Conservation (phyloP, 1,140 invertebrate genomes). For the Daktulosphaira vitifoliae region DNA sequence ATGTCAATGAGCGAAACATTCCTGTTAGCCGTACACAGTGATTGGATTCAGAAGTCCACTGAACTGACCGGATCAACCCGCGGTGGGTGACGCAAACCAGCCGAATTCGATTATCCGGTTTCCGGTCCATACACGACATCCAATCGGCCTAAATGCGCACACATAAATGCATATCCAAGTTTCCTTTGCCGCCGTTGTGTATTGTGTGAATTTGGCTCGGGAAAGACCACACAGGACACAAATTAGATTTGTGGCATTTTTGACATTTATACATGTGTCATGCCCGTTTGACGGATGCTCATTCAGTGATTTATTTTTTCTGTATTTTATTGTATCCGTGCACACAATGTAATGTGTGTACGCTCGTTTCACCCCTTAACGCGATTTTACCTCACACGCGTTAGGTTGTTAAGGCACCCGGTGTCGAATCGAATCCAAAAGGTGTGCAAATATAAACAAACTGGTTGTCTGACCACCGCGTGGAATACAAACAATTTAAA, state of each 20-base stretch:
- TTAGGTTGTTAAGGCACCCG: neutral
- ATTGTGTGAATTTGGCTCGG: neutral
- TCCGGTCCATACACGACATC: neutral
- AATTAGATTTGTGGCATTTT: slow-evolving; percentile 10
- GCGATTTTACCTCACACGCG: slow-evolving; percentile 14
- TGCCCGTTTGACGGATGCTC: slow-evolving; percentile 13
- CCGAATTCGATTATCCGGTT: slow-evolving; percentile 15
- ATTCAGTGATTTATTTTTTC: neutral
- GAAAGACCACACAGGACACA: neutral
- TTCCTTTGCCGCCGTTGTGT: neutral
- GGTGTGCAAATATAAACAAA: slow-evolving; percentile 25
- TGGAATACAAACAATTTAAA: slow-evolving; percentile 13
- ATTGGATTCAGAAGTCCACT: neutral
- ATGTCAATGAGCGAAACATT: too few relatives aligned
- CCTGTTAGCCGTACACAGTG: too few relatives aligned
- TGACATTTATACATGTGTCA: slow-evolving; percentile 9
- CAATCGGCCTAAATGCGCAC: neutral
- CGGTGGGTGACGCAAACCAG: slow-evolving; percentile 2
- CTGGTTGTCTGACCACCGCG: slow-evolving; percentile 20
- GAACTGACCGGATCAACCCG: neutral
- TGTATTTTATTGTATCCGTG: too few relatives aligned
- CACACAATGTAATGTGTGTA: too few relatives aligned
- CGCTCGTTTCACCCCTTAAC: slow-evolving; percentile 4
- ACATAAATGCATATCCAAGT: neutral
- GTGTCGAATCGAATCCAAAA: slow-evolving; percentile 15